Conservation (phyloP, 1,140 invertebrate genomes). For the Archivesica marissinica region DNA sequence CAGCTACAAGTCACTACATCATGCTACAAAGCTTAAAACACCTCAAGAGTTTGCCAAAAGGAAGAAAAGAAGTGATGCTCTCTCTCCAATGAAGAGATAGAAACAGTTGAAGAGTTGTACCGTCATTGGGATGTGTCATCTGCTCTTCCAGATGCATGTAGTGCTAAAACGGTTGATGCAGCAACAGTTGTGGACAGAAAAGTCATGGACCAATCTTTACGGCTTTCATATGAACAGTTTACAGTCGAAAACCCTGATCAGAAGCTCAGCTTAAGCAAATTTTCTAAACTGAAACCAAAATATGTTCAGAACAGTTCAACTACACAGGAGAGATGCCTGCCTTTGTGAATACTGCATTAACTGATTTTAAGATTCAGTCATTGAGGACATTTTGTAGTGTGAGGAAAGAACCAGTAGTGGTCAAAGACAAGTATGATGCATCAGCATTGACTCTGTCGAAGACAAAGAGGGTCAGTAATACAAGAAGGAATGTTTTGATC, state of each 20-base stretch:
- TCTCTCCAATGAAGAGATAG: too few relatives aligned
- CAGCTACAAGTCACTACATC: too few relatives aligned
- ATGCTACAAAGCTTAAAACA: too few relatives aligned
- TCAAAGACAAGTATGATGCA: not conserved
- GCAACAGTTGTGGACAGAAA: not conserved
- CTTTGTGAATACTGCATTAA: slow-evolving; percentile 24
- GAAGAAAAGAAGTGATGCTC: too few relatives aligned
- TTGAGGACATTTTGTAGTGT: not conserved
- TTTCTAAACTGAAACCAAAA: not conserved
- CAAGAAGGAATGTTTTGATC: not conserved
- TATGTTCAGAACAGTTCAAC: not conserved
- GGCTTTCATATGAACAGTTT: slow-evolving; percentile 10
- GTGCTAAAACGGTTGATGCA: too few relatives aligned
- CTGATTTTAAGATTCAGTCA: too few relatives aligned
- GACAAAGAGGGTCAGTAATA: not conserved
- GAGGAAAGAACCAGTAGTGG: not conserved
- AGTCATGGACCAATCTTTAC: not conserved
- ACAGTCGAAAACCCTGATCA: slow-evolving; percentile 4
- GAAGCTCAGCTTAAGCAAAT: not conserved
- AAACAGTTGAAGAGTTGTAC: too few relatives aligned
- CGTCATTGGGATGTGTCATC: too few relatives aligned
- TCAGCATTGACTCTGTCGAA: not conserved
- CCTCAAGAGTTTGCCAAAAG: too few relatives aligned
- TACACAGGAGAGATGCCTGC: not conserved
- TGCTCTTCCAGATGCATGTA: too few relatives aligned